Percentiles rank a stretch among this genome's conserved stretches.
Conservation (phyloP, 2,888 invertebrate genomes). For the Stenoptilia bipunctidactyla region DNA sequence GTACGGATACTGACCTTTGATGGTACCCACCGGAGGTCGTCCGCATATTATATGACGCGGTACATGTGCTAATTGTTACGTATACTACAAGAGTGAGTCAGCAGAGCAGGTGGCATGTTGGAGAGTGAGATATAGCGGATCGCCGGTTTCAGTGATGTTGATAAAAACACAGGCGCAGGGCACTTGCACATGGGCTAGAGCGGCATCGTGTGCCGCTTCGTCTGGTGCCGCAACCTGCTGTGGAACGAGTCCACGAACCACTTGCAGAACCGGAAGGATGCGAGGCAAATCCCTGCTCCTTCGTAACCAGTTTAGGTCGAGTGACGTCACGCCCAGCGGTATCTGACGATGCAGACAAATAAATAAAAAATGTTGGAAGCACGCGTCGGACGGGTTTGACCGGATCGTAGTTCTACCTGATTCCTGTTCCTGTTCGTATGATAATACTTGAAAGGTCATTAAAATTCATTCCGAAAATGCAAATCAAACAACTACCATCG, state of each 20-base stretch:
- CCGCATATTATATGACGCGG: conserved; percentile 43
- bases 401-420: conserved; percentile 70
- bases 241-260: conserved; percentile 60
- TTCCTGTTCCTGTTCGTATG: conserved; percentile 66
- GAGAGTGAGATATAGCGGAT: conserved; percentile 24
- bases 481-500: too few species aligned
- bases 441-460: conserved; percentile 25
- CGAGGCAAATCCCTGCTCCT: conserved; percentile 70
- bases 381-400: conserved; percentile 70
- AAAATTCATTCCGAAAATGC: too few species aligned
- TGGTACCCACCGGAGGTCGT: conserved; percentile 53
- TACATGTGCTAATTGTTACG: conserved; percentile 62
- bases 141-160: background rate
- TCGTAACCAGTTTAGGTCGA: conserved; percentile 70
- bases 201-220: conserved; percentile 23
- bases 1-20: conserved; percentile 70
- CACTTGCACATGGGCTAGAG: background rate
- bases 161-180: background rate
- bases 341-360: conserved; percentile 68
- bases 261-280: conserved; percentile 71
- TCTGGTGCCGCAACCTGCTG: conserved; percentile 58
- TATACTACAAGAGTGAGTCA: conserved; percentile 53
- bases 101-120: conserved; percentile 41
- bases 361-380: conserved; percentile 71
- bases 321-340: conserved; percentile 70